Evolutionary conservation across 2,113 vertebrate species (phyloP).

Genomic region (mouse (Mus musculus)): GRCm39 chr14:57875501-57876000

Average conservation of each 20-base stretch:
- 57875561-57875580: background rate
- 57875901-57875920: background rate
- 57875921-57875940: background rate
- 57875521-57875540: background rate
- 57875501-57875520: background rate
- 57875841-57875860: background rate
- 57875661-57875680: slow-evolving; percentile 91
- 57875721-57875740: slow-evolving; percentile 98
- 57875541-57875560: slow-evolving; percentile 25
- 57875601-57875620: background rate
- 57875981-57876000: background rate
- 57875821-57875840: slow-evolving; percentile 73
- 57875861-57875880: slow-evolving; percentile 31
- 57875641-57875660: slow-evolving; percentile 33
- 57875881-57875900: background rate
- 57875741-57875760: slow-evolving; percentile 97
- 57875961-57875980: background rate
- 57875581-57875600: background rate
- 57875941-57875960: background rate
- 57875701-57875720: slow-evolving; percentile 98
- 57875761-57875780: slow-evolving; percentile 99
- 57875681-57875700: slow-evolving; percentile 98
- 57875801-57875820: slow-evolving; percentile 97
- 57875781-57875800: slow-evolving; percentile 98
- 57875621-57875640: background rate